Evolutionary conservation across 1,140 invertebrate species (phyloP), one percentile per base, ranked within the genome.

Genomic region (Papilio polytes): DNA sequence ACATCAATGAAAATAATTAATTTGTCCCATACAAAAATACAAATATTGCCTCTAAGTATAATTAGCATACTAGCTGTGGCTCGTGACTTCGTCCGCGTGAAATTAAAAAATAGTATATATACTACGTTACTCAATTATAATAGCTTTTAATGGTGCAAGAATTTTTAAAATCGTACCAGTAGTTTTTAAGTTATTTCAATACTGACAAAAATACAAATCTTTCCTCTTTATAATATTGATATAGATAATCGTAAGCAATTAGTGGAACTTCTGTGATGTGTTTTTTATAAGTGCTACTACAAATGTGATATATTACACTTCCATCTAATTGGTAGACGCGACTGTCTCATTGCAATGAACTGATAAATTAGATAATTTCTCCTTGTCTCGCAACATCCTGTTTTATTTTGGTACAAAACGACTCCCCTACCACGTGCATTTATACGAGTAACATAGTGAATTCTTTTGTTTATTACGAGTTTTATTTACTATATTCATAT

Each of bases 241-340:
- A 15, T 51, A 56, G 18, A 2, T 53, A 44, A 74, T 22, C 41
- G 18, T 10, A 46, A 20, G 41, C 7, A 74, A 74, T 74, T 74
- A 74, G 72, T 74, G 0, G 6, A 74, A 20, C 13, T n/a, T n/a
- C n/a, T 73, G n/a, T 10, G 1, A 46, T 48, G 51, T 74, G 44
- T 10, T 74, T 48, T 46, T 46, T 41, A 48, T 74, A 26, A 48
- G 20, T 51, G 41, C 9, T 18, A 44, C 73, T 18, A 20, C 10
- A n/a, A n/a, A 20, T 74, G 41, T 74, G 73, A 74, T 44, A 74
- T 74, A 18, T 74, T 46, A 74, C 18, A 74, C 73, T 74, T 20
- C 6, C 18, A 22, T 74, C 44, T 74, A 74, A 74, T 74, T 74
- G 73, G 73, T 74, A n/a, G 18, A 46, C 48, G 8, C 36, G 18